These are phyloP conservation scores for Cardiocondyla obscurior DNA, from an alignment of 1,140 invertebrate species.

Conservation along the genomic window DNA sequence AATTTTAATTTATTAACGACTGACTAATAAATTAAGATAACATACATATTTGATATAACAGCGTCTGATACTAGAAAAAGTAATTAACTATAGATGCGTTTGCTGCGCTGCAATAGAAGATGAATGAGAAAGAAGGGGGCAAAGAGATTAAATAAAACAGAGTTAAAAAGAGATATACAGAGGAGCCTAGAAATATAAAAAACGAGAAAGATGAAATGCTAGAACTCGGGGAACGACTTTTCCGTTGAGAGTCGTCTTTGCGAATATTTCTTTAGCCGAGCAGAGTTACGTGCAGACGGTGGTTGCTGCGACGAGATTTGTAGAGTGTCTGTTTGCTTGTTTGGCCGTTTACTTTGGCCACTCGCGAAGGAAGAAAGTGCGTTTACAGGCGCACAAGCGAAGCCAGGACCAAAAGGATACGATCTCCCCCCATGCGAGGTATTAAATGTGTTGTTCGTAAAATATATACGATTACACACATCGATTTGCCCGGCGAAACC, in stretches of 20 bases:
- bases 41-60: background rate
- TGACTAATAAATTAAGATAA: background rate
- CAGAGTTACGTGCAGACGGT: slow-evolving; percentile 41
- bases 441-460: slow-evolving; percentile 1
- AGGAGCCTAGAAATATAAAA: slow-evolving; percentile 27
- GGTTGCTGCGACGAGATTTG: slow-evolving; percentile 57
- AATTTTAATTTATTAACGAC: background rate
- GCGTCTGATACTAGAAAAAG: background rate
- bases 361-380: slow-evolving; percentile 44
- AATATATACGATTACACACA: background rate
- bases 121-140: background rate
- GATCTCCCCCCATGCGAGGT: slow-evolving; percentile 9
- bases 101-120: background rate
- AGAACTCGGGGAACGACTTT: slow-evolving; percentile 29
- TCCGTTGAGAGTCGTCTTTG: slow-evolving; percentile 46
- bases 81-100: background rate
- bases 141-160: background rate
- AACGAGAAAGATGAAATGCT: slow-evolving; percentile 50
- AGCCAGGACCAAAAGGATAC: background rate
- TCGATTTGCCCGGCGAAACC: too few species aligned
- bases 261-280: slow-evolving; percentile 56
- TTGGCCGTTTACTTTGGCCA: slow-evolving; percentile 60
- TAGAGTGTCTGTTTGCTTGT: slow-evolving; percentile 59
- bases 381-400: slow-evolving; percentile 16
- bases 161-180: background rate